Evolutionary conservation across 1,140 invertebrate genomes (phyloP), one percentile per base, ranked within the genome.

Genomic region (Drosophila insularis): DNA sequence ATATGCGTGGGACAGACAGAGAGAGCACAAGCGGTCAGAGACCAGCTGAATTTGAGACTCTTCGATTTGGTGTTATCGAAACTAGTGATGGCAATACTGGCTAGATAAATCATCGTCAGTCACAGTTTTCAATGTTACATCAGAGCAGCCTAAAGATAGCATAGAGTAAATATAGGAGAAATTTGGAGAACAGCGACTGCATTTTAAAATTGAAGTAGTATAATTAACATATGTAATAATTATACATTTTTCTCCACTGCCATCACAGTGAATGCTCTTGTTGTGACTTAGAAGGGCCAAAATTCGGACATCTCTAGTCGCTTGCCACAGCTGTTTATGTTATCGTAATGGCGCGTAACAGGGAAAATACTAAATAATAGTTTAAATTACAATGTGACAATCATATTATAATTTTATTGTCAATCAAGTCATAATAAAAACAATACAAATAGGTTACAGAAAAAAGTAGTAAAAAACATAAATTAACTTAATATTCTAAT

Each of bases 11-110:
- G 37, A 56, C 65, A 60, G 23, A 58, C 43, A 32, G 55, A 37
- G 32, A 37, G 55, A 37, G 14, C 2, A 19, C 43, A 32, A 19
- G 46, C 43, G 61, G 46, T 50, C 61, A 21, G 43, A 31, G 37
- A 62, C 60, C 66, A 70, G 68, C 68, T 70, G 68, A 61, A 61
- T 61, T 56, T 43, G 23, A 61, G 35, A 61, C 37, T 61, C 59
- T 43, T 39, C 39, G 59, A 39, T 39, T 27, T 31, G 59, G 37
- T 56, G n/a, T 56, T 56, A 56, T 56, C 54, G 54, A 56, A n/a
- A 56, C 54, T 56, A 56, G 54, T 32, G 54, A 56, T 14, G 54
- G 54, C 4, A 32, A 31, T 3, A 56, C 13, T n/a, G 2, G 14
- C 13, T n/a, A 23, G 11, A 7, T 27, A 0, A 23, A 55, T 1